Base-by-base conservation (phyloP, 2,888 invertebrate species). In the Brachyptera risi region DNA sequence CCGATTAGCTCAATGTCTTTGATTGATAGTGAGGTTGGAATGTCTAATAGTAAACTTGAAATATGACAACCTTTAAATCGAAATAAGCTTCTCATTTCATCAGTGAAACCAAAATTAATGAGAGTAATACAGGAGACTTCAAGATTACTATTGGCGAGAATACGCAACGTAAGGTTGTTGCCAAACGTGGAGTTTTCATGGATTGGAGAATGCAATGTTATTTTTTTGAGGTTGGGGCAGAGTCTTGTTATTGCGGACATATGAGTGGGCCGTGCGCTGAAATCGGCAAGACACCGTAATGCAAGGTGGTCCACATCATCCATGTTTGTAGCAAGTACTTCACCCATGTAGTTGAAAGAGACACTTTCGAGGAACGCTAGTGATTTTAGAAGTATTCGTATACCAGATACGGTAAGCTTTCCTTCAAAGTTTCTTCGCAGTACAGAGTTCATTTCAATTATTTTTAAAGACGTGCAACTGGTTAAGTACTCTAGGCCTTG, bases 351-450 rank as follows among this genome's bases (percentile, higher is more conserved):
- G 24, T 63, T 62, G 61, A 65, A 67, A 5, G 62, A 63, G 15
- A 67, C 58, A 23, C 58, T 57, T 31, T 65, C 56, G 11, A 67
- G 61, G 49, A 58, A 42, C 1, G 66, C 63, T 9, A 67, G 56
- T 9, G 63, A 56, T 27, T 61, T 62, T 1, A 67, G 44, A 15
- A 67, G 38, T 21, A 51, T 44, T 21, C 66, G 31, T 15, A 67
- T 66, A 11, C 67, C 67, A 37, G 62, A 60, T 19, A 61, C 56
- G n/a, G 66, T 67, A 60, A 67, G 63, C 60, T 59, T 61, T 5
- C 65, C 65, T 3, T 64, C 65, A 60, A 54, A 59, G 9, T 65
- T 61, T 19, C 65, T 65, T 3, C 66, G 58, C 7, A 66, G 38
- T 31, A 62, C 60, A 40, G 59, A 62, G 51, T 66, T 67, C 64